phyloP scores from a whole-genome alignment of 2,888 invertebrate species.

The Aproaerema taeniolella region DNA sequence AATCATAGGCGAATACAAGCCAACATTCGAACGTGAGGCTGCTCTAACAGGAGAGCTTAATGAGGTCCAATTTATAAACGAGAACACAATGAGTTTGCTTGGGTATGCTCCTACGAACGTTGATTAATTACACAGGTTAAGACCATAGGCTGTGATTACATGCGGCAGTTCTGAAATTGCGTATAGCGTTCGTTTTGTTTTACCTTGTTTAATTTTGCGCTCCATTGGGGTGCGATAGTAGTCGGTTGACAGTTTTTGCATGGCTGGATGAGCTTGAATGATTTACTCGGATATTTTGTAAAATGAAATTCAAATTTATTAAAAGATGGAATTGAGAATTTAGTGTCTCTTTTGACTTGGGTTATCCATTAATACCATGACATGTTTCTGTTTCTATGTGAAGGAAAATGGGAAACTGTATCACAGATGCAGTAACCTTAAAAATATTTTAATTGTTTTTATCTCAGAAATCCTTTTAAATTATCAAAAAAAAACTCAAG shows the following conservation, averaged over 20 bases:
- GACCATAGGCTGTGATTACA: conserved; percentile 10
- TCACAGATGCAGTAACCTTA: no score
- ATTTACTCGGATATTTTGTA: neutral
- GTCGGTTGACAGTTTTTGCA: neutral
- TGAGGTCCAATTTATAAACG: conserved; percentile 16
- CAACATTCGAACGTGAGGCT: no score
- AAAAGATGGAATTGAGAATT: neutral
- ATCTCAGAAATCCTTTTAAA: no score
- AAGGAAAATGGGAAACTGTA: no score
- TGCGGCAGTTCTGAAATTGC: neutral
- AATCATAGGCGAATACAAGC: no score
- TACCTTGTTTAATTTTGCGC: neutral
- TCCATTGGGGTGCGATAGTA: neutral
- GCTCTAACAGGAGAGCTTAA: conserved; percentile 11
- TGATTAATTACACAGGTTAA: conserved; percentile 15
- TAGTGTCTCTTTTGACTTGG: no score
- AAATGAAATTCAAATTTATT: neutral
- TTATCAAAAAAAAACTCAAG: no score
- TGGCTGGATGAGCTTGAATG: no score
- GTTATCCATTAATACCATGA: no score
- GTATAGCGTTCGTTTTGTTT: neutral
- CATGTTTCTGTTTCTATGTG: no score
- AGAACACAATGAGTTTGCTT: conserved; percentile 15
- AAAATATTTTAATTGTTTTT: no score
- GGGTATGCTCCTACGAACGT: conserved; percentile 9